phyloP scores from a whole-genome alignment of 2,888 invertebrate species.

The Melinaea menophilus region DNA sequence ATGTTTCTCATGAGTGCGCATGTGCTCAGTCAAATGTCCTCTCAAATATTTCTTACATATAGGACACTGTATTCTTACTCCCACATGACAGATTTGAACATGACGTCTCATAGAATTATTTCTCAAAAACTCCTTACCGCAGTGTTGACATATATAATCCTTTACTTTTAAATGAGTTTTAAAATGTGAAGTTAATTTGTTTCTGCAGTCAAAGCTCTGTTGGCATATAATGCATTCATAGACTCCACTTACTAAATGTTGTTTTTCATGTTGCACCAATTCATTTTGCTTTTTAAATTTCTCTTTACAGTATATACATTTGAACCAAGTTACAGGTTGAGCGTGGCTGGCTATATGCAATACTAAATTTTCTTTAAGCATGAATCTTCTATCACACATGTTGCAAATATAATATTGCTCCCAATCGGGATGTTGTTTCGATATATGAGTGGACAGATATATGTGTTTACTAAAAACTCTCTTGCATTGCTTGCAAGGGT shows the following conservation, averaged over 20 bases:
- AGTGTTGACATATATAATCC: constrained; percentile 87
- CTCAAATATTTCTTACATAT: constrained; percentile 89
- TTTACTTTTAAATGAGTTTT: constrained; percentile 85
- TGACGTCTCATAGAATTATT: constrained; percentile 87
- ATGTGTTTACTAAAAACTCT: constrained; percentile 81
- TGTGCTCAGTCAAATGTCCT: constrained; percentile 89
- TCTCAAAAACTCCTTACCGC: constrained; percentile 86
- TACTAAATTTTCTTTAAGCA: constrained; percentile 85
- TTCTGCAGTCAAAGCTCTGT: constrained; percentile 82
- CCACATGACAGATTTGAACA: constrained; percentile 85
- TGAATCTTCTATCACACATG: constrained; percentile 86
- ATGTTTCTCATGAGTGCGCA: constrained; percentile 87
- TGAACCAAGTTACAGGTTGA: constrained; percentile 65
- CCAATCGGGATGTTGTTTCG: constrained; percentile 73
- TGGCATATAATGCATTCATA: constrained; percentile 85
- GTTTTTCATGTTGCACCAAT: constrained; percentile 82
- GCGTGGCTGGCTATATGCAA: constrained; percentile 86
- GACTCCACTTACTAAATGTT: constrained; percentile 85
- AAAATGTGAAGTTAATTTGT: constrained; percentile 80
- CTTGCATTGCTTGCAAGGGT: constrained; percentile 79
- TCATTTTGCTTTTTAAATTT: constrained; percentile 50
- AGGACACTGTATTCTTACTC: constrained; percentile 86
- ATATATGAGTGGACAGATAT: constrained; percentile 81
- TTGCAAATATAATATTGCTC: constrained; percentile 80
- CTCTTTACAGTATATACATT: constrained; percentile 81